phyloP scores from a whole-genome alignment of 2,113 vertebrate species.

The Clarias gariepinus region DNA sequence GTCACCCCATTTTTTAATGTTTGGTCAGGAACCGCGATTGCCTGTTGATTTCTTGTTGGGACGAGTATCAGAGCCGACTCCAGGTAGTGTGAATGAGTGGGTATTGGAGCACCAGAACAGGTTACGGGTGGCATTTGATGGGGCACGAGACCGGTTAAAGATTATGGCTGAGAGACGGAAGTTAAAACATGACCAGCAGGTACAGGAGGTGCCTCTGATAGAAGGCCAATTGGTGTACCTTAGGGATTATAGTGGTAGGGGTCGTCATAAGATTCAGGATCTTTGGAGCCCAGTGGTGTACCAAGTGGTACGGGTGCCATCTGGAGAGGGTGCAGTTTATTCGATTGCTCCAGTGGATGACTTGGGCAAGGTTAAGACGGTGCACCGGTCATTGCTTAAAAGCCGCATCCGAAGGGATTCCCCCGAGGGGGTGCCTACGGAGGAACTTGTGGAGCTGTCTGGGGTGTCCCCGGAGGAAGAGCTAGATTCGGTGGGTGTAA shows the following conservation, averaged over 20 bases:
- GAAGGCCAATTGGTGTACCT: not conserved
- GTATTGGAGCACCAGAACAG: not conserved
- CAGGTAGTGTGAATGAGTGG: not conserved
- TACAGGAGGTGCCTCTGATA: not conserved
- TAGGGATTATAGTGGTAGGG: not conserved
- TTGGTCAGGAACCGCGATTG: not conserved
- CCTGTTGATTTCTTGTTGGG: not conserved
- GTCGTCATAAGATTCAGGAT: not conserved
- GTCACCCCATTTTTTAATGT: not conserved
- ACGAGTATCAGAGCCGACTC: not conserved
- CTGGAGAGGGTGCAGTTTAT: no score
- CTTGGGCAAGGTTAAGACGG: no score
- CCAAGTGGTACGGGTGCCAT: not conserved
- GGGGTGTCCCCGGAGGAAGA: no score
- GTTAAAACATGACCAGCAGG: not conserved
- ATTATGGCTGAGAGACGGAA: not conserved
- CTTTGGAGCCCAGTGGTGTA: not conserved
- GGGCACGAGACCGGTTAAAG: not conserved
- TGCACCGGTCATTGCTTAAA: no score
- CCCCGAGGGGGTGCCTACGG: no score
- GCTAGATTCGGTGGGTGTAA: no score
- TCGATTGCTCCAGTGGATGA: no score
- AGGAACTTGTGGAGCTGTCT: no score
- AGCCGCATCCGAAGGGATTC: no score
- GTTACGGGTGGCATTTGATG: not conserved